A percentile compares a stretch with the other conserved stretches of the same genome.
phyloP scores from a whole-genome alignment of 2,113 vertebrate genomes.

The Coryphaenoides rupestris region DNA sequence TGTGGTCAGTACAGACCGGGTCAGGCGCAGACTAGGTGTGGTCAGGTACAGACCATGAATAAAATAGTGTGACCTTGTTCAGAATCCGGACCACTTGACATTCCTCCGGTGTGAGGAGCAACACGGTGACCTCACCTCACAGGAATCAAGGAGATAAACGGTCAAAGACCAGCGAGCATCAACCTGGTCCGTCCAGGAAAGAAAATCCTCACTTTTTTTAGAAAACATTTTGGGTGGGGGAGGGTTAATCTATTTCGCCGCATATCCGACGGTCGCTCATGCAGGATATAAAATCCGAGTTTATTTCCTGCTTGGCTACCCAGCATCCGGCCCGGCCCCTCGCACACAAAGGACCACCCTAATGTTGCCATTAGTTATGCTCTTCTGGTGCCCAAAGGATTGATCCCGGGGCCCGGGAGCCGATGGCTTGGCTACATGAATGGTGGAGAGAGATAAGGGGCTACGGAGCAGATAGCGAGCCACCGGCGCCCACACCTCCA shows the following conservation, averaged over 20 bases:
- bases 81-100: conserved; percentile 69
- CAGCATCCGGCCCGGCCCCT: conserved; percentile 73
- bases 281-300: conserved; percentile 82
- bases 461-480: conserved; percentile 43
- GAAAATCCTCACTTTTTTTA: conserved; percentile 37
- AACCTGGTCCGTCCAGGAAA: conserved; percentile 56
- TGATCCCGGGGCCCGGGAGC: conserved; percentile 73
- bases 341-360: conserved; percentile 78
- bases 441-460: conserved; percentile 73
- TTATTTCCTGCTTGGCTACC: conserved; percentile 84
- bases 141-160: background rate
- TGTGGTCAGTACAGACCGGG: too few relatives aligned
- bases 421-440: conserved; percentile 77
- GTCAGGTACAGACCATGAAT: too few relatives aligned
- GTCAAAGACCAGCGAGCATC: conserved; percentile 47
- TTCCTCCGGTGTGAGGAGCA: conserved; percentile 57
- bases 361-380: conserved; percentile 83
- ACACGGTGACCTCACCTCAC: conserved; percentile 14
- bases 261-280: conserved; percentile 77
- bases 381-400: conserved; percentile 82
- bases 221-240: conserved; percentile 60
- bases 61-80: conserved; percentile 67
- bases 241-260: conserved; percentile 74
- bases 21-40: too few relatives aligned
- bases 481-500: background rate